These are phyloP conservation scores for Lutjanus argentimaculatus DNA, from an alignment of 2,797 vertebrate species.

Conservation along the genomic window DNA sequence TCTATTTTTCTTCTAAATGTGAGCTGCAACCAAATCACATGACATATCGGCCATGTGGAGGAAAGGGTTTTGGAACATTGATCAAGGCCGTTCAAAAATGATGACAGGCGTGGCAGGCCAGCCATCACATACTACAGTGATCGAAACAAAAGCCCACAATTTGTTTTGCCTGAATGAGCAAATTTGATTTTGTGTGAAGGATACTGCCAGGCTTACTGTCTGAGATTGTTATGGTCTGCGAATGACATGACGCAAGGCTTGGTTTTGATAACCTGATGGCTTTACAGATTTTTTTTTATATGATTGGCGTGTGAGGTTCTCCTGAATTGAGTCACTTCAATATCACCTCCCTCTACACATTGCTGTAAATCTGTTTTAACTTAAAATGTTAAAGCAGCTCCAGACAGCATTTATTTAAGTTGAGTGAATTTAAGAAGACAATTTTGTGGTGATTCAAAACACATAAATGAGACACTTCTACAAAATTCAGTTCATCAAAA, in stretches of 20 bases:
- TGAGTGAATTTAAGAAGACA: too few species aligned
- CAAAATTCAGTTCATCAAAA: too few species aligned
- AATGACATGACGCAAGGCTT: neutral
- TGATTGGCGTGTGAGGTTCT: neutral
- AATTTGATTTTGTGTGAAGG: slow-evolving; percentile 16
- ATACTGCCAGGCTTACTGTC: neutral
- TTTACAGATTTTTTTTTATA: slow-evolving; percentile 12
- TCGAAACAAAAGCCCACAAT: slow-evolving; percentile 6
- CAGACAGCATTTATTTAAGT: too few species aligned
- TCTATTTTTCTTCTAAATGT: neutral
- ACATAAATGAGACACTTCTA: too few species aligned
- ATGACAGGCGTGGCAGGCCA: neutral
- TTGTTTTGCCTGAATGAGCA: neutral
- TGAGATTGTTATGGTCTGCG: neutral
- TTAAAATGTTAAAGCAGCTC: too few species aligned
- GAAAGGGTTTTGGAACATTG: neutral
- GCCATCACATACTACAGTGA: neutral
- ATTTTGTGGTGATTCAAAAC: too few species aligned
- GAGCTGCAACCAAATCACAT: neutral
- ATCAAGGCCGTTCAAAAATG: neutral
- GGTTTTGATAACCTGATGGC: slow-evolving; percentile 4
- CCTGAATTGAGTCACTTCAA: too few species aligned
- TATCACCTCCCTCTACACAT: too few species aligned
- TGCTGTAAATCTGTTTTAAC: too few species aligned
- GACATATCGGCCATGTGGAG: neutral